phyloP scores from a whole-genome alignment of 2,888 invertebrate species.

The Diabrotica balteata region DNA sequence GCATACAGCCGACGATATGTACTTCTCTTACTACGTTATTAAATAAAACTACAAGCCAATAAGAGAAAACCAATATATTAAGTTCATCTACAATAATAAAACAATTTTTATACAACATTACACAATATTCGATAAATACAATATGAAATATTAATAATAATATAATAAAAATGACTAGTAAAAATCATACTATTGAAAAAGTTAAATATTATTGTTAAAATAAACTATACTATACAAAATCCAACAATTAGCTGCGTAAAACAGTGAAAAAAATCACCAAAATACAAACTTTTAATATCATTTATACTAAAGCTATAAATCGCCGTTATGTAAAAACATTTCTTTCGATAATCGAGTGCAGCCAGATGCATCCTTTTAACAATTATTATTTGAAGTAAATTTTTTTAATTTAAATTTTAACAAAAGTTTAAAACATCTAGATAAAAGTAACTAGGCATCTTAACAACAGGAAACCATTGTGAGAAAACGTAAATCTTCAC shows the following conservation, averaged over 20 bases:
- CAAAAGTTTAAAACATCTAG: too few relatives aligned
- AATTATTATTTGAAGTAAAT: too few relatives aligned
- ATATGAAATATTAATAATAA: conserved; percentile 43
- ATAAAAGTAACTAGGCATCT: too few relatives aligned
- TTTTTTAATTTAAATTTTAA: too few relatives aligned
- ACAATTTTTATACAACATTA: conserved; percentile 59
- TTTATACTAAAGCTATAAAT: conserved; percentile 36
- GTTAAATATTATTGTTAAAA: conserved; percentile 50
- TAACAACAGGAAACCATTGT: too few relatives aligned
- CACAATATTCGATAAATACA: conserved; percentile 51
- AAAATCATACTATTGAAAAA: conserved; percentile 45
- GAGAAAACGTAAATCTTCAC: too few relatives aligned
- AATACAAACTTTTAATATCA: conserved; percentile 40
- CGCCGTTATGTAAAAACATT: conserved; percentile 28
- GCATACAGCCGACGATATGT: too few relatives aligned
- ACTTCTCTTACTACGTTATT: too few relatives aligned
- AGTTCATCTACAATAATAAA: conserved; percentile 55
- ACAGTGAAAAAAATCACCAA: conserved; percentile 41
- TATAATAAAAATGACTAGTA: conserved; percentile 60
- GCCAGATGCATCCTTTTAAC: not conserved
- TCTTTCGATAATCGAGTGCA: not conserved
- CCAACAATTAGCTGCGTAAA: conserved; percentile 55
- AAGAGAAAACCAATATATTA: conserved; percentile 55
- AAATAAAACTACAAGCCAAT: not conserved
- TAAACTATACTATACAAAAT: conserved; percentile 57